Percentiles rank a stretch among this genome's conserved stretches.
Evolutionary conservation across 2,888 invertebrate genomes (phyloP).

Genomic region (Caenorhabditis sp.): DNA sequence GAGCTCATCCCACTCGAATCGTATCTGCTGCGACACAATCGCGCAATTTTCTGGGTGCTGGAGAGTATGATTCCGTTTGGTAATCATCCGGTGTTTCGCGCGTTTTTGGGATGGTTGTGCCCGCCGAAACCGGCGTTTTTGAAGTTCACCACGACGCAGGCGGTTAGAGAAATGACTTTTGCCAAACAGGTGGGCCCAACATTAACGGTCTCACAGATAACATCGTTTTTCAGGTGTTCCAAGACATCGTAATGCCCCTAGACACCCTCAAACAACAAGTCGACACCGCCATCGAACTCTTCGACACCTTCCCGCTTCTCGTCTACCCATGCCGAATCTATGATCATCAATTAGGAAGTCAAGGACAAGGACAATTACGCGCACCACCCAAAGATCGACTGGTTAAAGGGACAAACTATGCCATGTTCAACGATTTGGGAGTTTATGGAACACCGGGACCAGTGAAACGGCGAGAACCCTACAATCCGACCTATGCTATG

Average conservation of each 20-base stretch:
- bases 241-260: conserved; percentile 79
- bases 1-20: conserved; percentile 76
- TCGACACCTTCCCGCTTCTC: conserved; percentile 79
- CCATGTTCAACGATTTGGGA: conserved; percentile 80
- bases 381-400: neutral
- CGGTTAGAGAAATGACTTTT: conserved; percentile 78
- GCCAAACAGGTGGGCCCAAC: conserved; percentile 75
- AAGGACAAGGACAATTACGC: conserved; percentile 50
- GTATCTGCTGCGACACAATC: conserved; percentile 77
- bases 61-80: conserved; percentile 80
- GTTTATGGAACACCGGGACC: conserved; percentile 79
- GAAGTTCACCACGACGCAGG: conserved; percentile 80
- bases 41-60: conserved; percentile 81
- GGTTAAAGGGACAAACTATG: conserved; percentile 75
- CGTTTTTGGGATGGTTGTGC: conserved; percentile 78
- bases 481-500: conserved; percentile 78
- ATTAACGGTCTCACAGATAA: too few relatives aligned
- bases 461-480: conserved; percentile 75
- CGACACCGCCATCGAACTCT: conserved; percentile 71
- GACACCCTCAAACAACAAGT: conserved; percentile 77
- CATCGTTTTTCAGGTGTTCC: conserved; percentile 76
- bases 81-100: conserved; percentile 76
- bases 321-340: conserved; percentile 79
- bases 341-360: conserved; percentile 75
- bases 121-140: conserved; percentile 80